Conservation (phyloP, 37 sponge, comb jelly and placozoan genomes). For the Spongia lamella region DNA sequence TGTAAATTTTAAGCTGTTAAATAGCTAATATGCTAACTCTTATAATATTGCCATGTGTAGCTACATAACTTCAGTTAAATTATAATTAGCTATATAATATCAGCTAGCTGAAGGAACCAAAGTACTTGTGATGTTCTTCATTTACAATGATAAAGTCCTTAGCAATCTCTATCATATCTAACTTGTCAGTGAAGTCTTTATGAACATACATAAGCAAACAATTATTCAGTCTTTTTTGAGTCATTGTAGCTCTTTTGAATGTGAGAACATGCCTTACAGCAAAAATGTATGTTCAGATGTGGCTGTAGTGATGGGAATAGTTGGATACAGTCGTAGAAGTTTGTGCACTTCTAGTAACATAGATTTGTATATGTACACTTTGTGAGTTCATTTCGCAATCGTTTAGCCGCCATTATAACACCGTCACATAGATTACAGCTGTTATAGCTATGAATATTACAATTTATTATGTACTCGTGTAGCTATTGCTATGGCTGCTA, state of each 20-base stretch:
- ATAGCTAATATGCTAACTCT: no score
- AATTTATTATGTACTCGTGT: no score
- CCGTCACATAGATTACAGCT: no score
- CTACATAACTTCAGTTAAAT: no score
- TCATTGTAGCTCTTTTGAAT: constrained; percentile 50
- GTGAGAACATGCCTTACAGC: constrained; percentile 49
- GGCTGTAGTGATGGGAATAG: constrained; percentile 67
- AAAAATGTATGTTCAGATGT: constrained; percentile 59
- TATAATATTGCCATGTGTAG: no score
- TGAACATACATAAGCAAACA: constrained; percentile 59
- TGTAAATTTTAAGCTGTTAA: no score
- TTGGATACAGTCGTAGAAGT: constrained; percentile 56
- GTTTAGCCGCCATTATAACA: no score
- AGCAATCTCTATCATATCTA: constrained; percentile 19
- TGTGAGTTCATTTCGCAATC: constrained; percentile 42
- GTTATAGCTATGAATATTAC: no score
- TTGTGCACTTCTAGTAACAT: constrained; percentile 42
- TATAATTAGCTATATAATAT: no score
- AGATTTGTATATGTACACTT: constrained; percentile 18
- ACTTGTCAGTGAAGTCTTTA: constrained; percentile 38
- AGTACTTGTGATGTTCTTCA: constrained; percentile 35
- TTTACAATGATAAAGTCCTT: constrained; percentile 27
- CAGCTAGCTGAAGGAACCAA: constrained; percentile 27
- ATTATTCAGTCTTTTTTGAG: constrained; percentile 63
- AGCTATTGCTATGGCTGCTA: no score